Conservation (phyloP, 2,113 vertebrate genomes). For the Malurus melanocephalus region DNA sequence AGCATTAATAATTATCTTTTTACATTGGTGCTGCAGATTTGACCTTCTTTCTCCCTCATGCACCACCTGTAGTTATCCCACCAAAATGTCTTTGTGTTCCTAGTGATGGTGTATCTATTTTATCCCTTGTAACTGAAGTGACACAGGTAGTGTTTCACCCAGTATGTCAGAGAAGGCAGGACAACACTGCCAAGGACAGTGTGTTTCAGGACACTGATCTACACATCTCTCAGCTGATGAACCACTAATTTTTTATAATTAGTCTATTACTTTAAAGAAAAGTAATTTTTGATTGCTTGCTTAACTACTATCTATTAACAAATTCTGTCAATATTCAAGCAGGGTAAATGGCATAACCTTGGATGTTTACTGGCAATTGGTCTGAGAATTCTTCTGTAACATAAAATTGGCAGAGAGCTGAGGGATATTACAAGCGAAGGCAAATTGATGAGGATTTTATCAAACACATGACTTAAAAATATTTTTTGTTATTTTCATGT, state of each 20-base stretch:
- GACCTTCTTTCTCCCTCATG: conserved; percentile 44
- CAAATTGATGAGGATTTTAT: not conserved
- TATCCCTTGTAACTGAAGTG: conserved; percentile 35
- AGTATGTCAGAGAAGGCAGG: not conserved
- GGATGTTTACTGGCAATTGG: not conserved
- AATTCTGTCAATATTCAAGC: not conserved
- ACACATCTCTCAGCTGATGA: not conserved
- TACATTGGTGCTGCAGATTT: conserved; percentile 21
- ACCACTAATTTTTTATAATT: not conserved
- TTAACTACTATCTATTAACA: not conserved
- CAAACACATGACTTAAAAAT: not conserved
- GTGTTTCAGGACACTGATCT: not conserved
- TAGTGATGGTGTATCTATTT: conserved; percentile 47
- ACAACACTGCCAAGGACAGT: not conserved
- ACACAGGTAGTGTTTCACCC: not conserved
- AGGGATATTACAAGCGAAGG: not conserved
- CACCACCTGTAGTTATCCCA: conserved; percentile 44
- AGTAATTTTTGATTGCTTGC: not conserved
- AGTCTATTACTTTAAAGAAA: not conserved
- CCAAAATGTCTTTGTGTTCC: conserved; percentile 28
- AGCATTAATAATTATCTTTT: conserved; percentile 32
- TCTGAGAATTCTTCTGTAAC: not conserved
- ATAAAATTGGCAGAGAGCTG: not conserved
- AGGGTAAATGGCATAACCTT: not conserved
- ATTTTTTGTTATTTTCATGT: not conserved